phyloP scores from a whole-genome alignment of 2,113 vertebrate genomes.

The Oreochromis spilurus region DNA sequence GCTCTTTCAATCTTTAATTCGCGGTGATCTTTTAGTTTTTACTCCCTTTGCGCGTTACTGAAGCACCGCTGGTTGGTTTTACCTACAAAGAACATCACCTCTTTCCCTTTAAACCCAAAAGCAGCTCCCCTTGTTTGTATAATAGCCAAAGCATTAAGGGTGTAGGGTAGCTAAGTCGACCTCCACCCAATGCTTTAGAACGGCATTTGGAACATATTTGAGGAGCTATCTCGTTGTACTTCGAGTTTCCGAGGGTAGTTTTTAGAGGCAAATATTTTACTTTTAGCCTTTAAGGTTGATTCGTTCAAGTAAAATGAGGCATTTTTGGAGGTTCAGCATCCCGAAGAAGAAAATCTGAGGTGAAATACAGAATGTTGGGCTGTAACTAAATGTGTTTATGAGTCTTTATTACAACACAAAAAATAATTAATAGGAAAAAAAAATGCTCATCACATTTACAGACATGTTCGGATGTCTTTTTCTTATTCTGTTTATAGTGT shows the following conservation, averaged over 20 bases:
- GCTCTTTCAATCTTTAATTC: background rate
- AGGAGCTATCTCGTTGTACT: background rate
- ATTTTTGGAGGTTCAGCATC: background rate
- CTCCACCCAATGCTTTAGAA: background rate
- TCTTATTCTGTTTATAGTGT: background rate
- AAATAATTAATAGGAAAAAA: background rate
- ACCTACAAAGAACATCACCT: background rate
- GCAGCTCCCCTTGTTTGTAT: background rate
- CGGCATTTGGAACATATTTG: background rate
- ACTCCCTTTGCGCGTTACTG: background rate
- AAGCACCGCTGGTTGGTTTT: background rate
- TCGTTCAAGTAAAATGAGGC: background rate
- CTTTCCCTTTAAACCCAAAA: conserved; percentile 12
- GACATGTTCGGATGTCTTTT: background rate
- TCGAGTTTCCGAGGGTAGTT: background rate
- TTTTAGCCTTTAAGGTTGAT: background rate
- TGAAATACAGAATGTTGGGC: background rate
- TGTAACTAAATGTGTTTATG: background rate
- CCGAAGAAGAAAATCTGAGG: background rate
- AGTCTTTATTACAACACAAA: background rate
- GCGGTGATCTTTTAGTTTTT: background rate
- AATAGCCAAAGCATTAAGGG: background rate
- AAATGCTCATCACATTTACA: background rate
- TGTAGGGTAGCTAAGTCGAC: background rate
- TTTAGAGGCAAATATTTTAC: background rate